phyloP scores from a whole-genome alignment of 2,888 invertebrate genomes.

The Torymus auratus region DNA sequence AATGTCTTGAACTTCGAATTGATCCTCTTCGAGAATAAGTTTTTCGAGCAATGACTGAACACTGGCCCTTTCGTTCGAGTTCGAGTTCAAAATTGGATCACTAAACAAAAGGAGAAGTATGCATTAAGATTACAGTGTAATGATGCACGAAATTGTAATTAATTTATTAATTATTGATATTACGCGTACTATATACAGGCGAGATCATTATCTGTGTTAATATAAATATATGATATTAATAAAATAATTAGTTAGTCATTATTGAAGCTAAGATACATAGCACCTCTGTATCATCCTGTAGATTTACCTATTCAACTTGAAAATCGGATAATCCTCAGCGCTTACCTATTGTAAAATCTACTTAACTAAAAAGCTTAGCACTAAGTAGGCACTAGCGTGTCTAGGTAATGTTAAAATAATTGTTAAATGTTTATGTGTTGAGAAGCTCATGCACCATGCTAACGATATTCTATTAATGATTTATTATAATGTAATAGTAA shows the following conservation, averaged over 20 bases:
- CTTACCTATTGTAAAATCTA: slow-evolving; percentile 37
- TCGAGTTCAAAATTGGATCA: slow-evolving; percentile 92
- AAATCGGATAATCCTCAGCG: not conserved
- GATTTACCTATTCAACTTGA: slow-evolving; percentile 28
- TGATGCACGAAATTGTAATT: not conserved
- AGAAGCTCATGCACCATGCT: slow-evolving; percentile 56
- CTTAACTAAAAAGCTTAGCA: slow-evolving; percentile 48
- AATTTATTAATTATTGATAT: slow-evolving; percentile 9
- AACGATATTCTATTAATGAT: slow-evolving; percentile 47
- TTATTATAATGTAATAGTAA: slow-evolving; percentile 32
- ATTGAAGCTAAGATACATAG: slow-evolving; percentile 33
- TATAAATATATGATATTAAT: slow-evolving; percentile 24
- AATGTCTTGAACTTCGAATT: slow-evolving; percentile 94
- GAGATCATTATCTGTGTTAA: slow-evolving; percentile 48
- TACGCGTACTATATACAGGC: slow-evolving; percentile 69
- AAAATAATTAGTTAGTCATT: slow-evolving; percentile 46
- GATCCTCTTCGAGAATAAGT: slow-evolving; percentile 94
- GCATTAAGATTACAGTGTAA: slow-evolving; percentile 13
- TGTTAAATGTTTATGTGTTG: slow-evolving; percentile 38
- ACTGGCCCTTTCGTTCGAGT: slow-evolving; percentile 90
- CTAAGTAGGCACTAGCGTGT: slow-evolving; percentile 40
- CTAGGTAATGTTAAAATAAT: slow-evolving; percentile 20
- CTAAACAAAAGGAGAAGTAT: slow-evolving; percentile 76
- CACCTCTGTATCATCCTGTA: slow-evolving; percentile 40
- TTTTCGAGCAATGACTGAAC: slow-evolving; percentile 91